Base-by-base conservation (phyloP, 2,888 invertebrate species). In the Lasioglossum villosulum region DNA sequence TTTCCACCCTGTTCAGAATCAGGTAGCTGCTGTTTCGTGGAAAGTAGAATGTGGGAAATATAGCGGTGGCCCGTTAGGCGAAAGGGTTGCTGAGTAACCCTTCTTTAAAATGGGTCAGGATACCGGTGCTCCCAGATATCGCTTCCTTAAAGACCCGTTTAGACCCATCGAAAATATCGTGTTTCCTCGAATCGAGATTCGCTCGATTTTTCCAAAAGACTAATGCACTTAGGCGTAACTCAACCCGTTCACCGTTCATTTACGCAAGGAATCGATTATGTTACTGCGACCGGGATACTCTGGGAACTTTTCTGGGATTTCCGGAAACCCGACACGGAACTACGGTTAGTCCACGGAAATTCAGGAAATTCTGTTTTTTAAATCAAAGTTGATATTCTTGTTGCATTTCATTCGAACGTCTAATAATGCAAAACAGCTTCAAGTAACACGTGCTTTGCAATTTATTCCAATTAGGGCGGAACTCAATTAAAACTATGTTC, bases 41-140 rank as follows among this genome's bases (percentile, higher is more conserved):
- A 92, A 93, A 93, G 90, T 93, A 91, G 94, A 94, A 94, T 94
- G 94, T 94, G 94, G 94, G 94, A 94, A 94, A 94, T 93, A 91
- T 75, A 92, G 86, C 90, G 86, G 86, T 89, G 90, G 90, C 91
- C 94, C 94, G 94, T 94, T 94, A 94, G 92, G 70, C 90, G 91
- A 93, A 94, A 94, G 94, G 94, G 94, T 94, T 94, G 92, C 93
- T 87, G 86, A 77, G 90, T 89, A 90, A 88, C 89, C 90, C 91
- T 81, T 63, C 63, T 72, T 75, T 71, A 75, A 79, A 91, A 92
- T 93, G 86, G 94, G 94, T 94, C 94, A 93, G 93, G 92, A 92
- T 90, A 91, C 83, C 89, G 78, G 73, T 85, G 77, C 89, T 85
- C 85, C 75, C 82, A 80, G 89, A 81, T 12, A 56, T 84, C 92